phyloP scores from a whole-genome alignment of 1,140 invertebrate genomes.

The Drosophila pectinifera region DNA sequence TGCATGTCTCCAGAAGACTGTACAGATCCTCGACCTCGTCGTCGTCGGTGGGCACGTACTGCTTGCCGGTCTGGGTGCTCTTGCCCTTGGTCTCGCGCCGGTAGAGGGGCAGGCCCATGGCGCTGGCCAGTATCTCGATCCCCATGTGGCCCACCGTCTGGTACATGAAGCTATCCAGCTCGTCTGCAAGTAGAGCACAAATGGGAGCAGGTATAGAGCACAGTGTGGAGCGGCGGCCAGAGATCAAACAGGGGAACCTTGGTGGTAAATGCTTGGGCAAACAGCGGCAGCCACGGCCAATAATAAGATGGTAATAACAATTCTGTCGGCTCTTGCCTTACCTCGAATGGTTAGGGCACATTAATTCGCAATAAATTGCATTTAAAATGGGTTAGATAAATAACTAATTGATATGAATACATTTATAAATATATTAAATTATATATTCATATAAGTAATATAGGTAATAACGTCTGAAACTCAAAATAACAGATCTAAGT shows the following conservation, averaged over 20 bases:
- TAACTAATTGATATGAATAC: too few species aligned
- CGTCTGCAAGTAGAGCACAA: slow-evolving; percentile 87
- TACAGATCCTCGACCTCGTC: slow-evolving; percentile 99
- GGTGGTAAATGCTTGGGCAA: slow-evolving; percentile 33
- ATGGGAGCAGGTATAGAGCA: not conserved
- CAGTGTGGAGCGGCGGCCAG: not conserved
- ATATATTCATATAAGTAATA: too few species aligned
- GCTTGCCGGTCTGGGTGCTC: slow-evolving; percentile 91
- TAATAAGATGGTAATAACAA: slow-evolving; percentile 12
- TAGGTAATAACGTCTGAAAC: too few species aligned
- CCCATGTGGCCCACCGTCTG: slow-evolving; percentile 99
- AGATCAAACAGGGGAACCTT: slow-evolving; percentile 7
- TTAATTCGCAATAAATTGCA: too few species aligned
- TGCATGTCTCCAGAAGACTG: slow-evolving; percentile 92
- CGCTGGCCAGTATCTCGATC: slow-evolving; percentile 95
- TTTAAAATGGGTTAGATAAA: not conserved
- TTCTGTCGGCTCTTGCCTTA: not conserved
- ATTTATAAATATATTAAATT: too few species aligned
- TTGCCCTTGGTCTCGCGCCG: slow-evolving; percentile 93
- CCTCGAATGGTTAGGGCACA: not conserved
- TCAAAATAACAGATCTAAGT: too few species aligned
- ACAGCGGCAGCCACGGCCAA: slow-evolving; percentile 1
- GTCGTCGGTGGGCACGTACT: slow-evolving; percentile 93
- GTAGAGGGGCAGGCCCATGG: slow-evolving; percentile 96
- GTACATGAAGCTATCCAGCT: slow-evolving; percentile 99